Conservation (phyloP, 1,140 invertebrate genomes). For the Cotesia chilonis region DNA sequence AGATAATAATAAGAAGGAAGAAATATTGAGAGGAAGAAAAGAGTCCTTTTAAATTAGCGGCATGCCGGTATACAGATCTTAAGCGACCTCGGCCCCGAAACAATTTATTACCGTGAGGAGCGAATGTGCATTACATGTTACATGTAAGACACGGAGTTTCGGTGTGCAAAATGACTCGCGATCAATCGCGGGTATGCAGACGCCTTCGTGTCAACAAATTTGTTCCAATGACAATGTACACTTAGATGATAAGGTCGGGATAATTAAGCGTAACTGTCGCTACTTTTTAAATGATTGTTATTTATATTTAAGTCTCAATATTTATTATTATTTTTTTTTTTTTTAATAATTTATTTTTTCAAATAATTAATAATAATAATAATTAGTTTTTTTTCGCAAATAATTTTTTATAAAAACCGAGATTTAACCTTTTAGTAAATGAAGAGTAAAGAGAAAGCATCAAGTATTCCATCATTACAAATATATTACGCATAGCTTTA, state of each 20-base stretch:
- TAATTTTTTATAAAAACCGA: no score
- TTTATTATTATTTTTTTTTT: no score
- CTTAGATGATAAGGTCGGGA: neutral
- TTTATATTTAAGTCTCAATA: neutral
- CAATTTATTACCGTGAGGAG: constrained; percentile 45
- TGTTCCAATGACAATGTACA: constrained; percentile 9
- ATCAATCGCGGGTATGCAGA: neutral
- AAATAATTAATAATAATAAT: no score
- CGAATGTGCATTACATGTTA: neutral
- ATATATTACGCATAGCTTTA: no score
- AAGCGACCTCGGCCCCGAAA: constrained; percentile 49
- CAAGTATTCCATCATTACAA: no score
- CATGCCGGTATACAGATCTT: neutral
- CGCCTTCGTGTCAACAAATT: constrained; percentile 7
- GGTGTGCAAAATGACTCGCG: neutral
- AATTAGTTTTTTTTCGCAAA: no score
- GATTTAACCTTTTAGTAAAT: no score
- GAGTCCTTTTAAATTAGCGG: constrained; percentile 33
- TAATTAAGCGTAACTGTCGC: neutral
- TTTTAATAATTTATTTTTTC: no score
- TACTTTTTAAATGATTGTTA: neutral
- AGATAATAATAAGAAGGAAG: constrained; percentile 22
- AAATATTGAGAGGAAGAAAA: constrained; percentile 22
- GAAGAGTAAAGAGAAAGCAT: no score
- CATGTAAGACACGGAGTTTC: constrained; percentile 6